Evolutionary conservation across 1,140 invertebrate species (phyloP).

Genomic region (Penaeus vannamei): DNA sequence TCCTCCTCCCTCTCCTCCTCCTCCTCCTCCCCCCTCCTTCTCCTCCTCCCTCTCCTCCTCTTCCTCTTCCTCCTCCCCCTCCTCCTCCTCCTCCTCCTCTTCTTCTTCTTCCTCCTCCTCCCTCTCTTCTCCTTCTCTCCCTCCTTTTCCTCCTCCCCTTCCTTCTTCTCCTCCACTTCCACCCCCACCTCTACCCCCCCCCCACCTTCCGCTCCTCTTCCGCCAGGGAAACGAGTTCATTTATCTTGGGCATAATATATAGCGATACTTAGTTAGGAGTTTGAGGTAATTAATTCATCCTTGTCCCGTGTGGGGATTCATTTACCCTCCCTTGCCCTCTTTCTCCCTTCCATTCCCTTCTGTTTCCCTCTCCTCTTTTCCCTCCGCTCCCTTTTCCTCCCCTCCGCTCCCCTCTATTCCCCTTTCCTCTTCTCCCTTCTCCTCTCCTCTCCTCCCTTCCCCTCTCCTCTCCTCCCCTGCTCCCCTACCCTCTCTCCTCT

Average conservation of each 20-base stretch:
- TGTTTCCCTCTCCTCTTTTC: neutral
- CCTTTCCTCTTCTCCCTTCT: too few species aligned
- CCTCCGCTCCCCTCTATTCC: too few species aligned
- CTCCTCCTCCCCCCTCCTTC: neutral
- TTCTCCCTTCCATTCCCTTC: neutral
- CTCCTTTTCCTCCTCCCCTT: neutral
- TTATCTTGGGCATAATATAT: too few species aligned
- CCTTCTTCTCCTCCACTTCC: neutral
- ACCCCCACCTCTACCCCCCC: neutral
- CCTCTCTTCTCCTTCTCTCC: neutral
- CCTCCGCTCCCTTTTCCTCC: too few species aligned
- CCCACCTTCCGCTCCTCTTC: neutral
- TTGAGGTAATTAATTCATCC: too few species aligned
- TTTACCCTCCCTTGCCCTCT: neutral
- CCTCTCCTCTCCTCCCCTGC: neutral
- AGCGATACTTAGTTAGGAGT: too few species aligned
- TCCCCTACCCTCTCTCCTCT: neutral
- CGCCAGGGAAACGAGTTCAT: too few species aligned
- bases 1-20: neutral
- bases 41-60: neutral
- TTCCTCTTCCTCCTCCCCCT: neutral
- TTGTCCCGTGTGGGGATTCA: too few species aligned
- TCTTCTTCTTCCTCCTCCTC: neutral
- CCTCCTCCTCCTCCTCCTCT: neutral
- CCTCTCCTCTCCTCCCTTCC: too few species aligned